Evolutionary conservation across 2,888 invertebrate species (phyloP), one percentile per base, ranked within the genome.

Genomic region (Agapostemon virescens): DNA sequence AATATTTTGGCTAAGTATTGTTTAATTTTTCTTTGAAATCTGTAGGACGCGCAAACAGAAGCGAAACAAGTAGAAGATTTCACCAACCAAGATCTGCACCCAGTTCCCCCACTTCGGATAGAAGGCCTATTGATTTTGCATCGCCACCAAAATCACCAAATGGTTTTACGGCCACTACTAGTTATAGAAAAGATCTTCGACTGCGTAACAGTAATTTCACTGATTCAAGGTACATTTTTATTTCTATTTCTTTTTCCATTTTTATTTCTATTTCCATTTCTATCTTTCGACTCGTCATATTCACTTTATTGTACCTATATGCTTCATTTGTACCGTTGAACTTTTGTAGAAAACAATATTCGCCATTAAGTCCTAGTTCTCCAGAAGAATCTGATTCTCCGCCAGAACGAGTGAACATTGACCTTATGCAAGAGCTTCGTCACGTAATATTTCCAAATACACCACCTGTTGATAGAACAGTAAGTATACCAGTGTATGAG

Each of bases 381-480:
- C 94, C 94, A 7, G 94, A 94, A 84, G 93, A 93, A 58, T 88
- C 92, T 23, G 94, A 94, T 83, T 90, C 90, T 13, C 92, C 93
- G 23, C 91, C 91, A 23, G 92, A 92, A 83, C 86, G 91, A 66
- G 85, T 92, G 71, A 93, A 94, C 88, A 94, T 95, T 89, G 95
- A 95, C 91, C 93, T 96, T 74, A 94, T 96, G 94, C 95, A 95
- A 84, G 97, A 96, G 92, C 93, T 95, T 88, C 94, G 94, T 85
- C 94, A 95, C 89, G 93, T 95, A 63, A 93, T 95, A 81, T 94
- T 94, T 77, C 94, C 94, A 84, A 93, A 93, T 87, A 94, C 94
- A 58, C 95, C 95, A 72, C 94, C 94, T 67, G 95, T 95, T 74
- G 95, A 95, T 91, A 93, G 95, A 93, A 95, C 94, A 90, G 95